Evolutionary conservation across 2,113 vertebrate species (phyloP).

Genomic region (Cryptomyrus ogoouensis): DNA sequence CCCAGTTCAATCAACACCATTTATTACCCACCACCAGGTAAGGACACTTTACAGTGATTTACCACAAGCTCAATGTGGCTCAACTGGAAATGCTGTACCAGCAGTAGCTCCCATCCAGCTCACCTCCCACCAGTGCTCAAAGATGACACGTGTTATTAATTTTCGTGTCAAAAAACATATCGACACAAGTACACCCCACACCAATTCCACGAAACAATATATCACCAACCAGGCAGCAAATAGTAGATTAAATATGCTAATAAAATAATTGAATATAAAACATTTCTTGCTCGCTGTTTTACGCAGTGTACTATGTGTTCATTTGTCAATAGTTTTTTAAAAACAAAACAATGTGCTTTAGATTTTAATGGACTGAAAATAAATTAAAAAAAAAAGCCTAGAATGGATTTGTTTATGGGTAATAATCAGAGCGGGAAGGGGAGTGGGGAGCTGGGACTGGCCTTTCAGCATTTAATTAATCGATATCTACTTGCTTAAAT

Average conservation of each 20-base stretch:
- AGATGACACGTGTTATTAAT: neutral
- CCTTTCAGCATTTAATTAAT: slow-evolving; percentile 1
- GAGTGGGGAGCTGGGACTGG: neutral
- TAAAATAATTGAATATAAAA: neutral
- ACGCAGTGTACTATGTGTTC: neutral
- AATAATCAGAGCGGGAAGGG: neutral
- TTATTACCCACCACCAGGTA: neutral
- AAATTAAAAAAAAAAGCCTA: neutral
- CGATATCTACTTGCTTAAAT: neutral
- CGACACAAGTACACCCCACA: neutral
- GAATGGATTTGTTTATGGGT: neutral
- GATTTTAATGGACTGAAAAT: neutral
- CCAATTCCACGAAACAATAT: neutral
- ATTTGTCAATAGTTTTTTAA: neutral
- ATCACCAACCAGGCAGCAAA: neutral
- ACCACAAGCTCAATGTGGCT: neutral
- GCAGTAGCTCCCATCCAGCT: neutral
- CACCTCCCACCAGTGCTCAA: neutral
- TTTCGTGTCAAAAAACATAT: neutral
- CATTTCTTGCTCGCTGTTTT: neutral
- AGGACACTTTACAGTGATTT: neutral
- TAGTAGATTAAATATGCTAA: neutral
- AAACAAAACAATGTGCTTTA: neutral
- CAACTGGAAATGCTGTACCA: neutral
- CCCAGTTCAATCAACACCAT: neutral